These are phyloP conservation scores for Tinea pellionella DNA, from an alignment of 2,888 invertebrate genomes.

Conservation along the genomic window DNA sequence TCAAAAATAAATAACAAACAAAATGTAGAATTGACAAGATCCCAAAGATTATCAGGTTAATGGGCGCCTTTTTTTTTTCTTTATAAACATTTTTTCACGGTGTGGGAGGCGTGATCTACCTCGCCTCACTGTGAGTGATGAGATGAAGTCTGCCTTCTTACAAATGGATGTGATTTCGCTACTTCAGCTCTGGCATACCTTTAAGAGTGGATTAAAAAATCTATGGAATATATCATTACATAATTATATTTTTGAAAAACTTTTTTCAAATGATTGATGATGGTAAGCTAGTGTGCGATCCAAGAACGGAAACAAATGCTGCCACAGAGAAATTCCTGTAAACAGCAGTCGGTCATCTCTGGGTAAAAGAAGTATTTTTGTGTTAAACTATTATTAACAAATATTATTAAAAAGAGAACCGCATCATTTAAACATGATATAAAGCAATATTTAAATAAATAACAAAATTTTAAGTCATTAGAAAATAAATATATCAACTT, in stretches of 20 bases:
- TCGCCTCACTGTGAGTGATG: conserved; percentile 19
- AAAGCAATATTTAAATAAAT: too few relatives aligned
- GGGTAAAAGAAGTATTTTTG: too few relatives aligned
- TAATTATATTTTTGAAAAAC: background rate
- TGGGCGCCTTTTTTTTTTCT: background rate
- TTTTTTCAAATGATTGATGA: too few relatives aligned
- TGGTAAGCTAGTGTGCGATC: too few relatives aligned
- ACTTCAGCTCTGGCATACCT: conserved; percentile 24
- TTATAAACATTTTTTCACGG: background rate
- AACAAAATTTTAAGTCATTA: too few relatives aligned
- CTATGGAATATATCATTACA: conserved; percentile 1
- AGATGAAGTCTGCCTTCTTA: conserved; percentile 22
- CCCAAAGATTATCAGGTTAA: background rate
- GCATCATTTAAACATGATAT: too few relatives aligned
- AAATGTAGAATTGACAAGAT: background rate
- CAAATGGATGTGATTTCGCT: conserved; percentile 26
- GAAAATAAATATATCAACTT: too few relatives aligned
- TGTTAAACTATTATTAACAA: too few relatives aligned
- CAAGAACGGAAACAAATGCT: too few relatives aligned
- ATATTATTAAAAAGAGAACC: too few relatives aligned
- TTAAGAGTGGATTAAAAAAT: conserved; percentile 14
- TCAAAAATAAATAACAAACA: background rate
- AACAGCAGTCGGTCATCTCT: too few relatives aligned
- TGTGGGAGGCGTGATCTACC: conserved; percentile 18
- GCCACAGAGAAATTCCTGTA: too few relatives aligned